phyloP scores from a whole-genome alignment of 2,888 invertebrate species.

The Andrena flavipes region DNA sequence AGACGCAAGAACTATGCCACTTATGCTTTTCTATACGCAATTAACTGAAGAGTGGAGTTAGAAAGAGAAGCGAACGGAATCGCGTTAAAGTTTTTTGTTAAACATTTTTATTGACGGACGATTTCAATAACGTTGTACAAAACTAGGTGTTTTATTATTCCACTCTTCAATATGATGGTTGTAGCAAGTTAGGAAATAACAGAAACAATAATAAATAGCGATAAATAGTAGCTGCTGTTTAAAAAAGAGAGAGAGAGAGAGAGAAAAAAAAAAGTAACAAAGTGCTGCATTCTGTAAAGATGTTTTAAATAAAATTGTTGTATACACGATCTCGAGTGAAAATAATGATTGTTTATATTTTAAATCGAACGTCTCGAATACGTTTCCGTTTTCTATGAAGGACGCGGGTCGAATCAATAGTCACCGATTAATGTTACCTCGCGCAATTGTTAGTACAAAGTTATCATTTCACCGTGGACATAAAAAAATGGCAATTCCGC shows the following conservation, averaged over 20 bases:
- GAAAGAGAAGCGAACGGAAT: conserved; percentile 34
- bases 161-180: conserved; percentile 70
- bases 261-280: conserved; percentile 42
- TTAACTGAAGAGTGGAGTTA: conserved; percentile 71
- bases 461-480: conserved; percentile 44
- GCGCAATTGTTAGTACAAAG: conserved; percentile 43
- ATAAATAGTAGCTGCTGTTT: conserved; percentile 69
- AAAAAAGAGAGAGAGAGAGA: conserved; percentile 20
- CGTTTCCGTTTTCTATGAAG: conserved; percentile 34
- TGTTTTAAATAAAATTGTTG: conserved; percentile 62
- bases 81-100: conserved; percentile 57
- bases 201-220: conserved; percentile 70
- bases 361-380: conserved; percentile 55
- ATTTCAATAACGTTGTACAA: conserved; percentile 72
- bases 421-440: conserved; percentile 24
- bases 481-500: conserved; percentile 31
- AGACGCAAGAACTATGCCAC: conserved; percentile 68
- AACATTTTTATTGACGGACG: conserved; percentile 54
- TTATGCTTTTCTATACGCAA: conserved; percentile 58
- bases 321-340: conserved; percentile 39
- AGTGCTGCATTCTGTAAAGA: conserved; percentile 76
- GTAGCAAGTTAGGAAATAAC: conserved; percentile 69
- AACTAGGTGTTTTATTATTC: conserved; percentile 68
- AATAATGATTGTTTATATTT: conserved; percentile 41
- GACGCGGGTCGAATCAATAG: conserved; percentile 19